Percentiles rank a stretch among this genome's conserved stretches.
Evolutionary conservation across 2,797 vertebrate genomes (phyloP).

Genomic region (Myotis myotis): DNA sequence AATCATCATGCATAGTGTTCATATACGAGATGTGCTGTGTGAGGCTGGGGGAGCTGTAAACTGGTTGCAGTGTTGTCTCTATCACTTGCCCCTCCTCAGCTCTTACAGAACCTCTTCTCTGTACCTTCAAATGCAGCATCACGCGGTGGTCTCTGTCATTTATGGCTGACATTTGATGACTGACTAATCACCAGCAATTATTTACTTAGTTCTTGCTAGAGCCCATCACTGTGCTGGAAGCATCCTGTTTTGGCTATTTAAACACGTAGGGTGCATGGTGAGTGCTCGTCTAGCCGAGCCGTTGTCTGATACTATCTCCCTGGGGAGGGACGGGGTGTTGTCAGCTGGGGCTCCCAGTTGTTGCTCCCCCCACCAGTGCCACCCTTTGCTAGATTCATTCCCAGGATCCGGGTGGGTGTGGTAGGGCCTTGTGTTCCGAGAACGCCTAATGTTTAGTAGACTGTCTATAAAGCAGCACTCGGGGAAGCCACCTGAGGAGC

Average conservation of each 20-base stretch:
- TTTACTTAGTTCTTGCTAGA: neutral
- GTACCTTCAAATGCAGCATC: neutral
- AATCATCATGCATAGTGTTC: neutral
- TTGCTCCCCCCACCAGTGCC: fast-evolving
- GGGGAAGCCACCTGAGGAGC: neutral
- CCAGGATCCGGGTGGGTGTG: neutral
- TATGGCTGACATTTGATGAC: neutral
- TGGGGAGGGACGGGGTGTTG: neutral
- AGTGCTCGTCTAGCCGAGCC: neutral
- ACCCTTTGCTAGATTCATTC: neutral
- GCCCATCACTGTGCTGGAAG: neutral
- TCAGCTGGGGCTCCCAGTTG: neutral
- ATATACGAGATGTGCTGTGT: neutral
- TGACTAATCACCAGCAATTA: neutral
- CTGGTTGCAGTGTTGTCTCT: neutral
- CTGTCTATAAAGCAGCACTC: neutral
- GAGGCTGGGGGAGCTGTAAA: neutral
- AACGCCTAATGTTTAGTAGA: neutral
- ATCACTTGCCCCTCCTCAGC: too few species aligned
- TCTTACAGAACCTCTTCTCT: neutral
- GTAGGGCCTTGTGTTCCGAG: neutral
- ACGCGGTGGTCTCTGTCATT: neutral
- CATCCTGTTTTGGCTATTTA: neutral
- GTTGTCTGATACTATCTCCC: neutral
- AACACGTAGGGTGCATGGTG: too few species aligned